phyloP scores from a whole-genome alignment of 2,113 vertebrate genomes.

The Malurus cyaneus region DNA sequence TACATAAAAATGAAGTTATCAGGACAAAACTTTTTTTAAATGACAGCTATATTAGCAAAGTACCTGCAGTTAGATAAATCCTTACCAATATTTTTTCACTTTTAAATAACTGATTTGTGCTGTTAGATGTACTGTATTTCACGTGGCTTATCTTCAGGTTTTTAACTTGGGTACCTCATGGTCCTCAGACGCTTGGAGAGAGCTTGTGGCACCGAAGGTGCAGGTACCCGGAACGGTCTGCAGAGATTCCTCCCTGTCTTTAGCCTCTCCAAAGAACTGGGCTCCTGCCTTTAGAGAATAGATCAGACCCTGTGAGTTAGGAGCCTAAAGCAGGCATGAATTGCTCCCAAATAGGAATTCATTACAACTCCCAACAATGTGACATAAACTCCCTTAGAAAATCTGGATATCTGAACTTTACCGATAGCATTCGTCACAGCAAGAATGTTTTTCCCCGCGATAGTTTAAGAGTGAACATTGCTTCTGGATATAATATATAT shows the following conservation, averaged over 20 bases:
- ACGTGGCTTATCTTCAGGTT: neutral
- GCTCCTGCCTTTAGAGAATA: neutral
- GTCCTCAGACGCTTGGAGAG: neutral
- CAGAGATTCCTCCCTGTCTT: neutral
- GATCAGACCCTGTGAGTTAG: neutral
- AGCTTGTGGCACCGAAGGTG: neutral
- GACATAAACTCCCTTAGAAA: neutral
- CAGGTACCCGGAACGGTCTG: neutral
- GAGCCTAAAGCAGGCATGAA: neutral
- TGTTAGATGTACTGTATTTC: neutral
- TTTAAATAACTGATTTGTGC: neutral
- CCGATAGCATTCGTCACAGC: neutral
- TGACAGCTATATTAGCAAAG: neutral
- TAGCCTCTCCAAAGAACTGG: neutral
- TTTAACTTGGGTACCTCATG: neutral
- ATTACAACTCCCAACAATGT: neutral
- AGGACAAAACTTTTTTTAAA: neutral
- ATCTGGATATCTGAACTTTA: neutral
- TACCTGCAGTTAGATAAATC: neutral
- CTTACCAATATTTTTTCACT: neutral
- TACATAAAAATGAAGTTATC: neutral
- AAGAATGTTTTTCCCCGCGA: neutral
- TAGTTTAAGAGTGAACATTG: neutral
- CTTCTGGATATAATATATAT: constrained; percentile 13
- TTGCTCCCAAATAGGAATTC: neutral